Evolutionary conservation across 1,140 invertebrate genomes (phyloP).

Genomic region (Aplysia californica): DNA sequence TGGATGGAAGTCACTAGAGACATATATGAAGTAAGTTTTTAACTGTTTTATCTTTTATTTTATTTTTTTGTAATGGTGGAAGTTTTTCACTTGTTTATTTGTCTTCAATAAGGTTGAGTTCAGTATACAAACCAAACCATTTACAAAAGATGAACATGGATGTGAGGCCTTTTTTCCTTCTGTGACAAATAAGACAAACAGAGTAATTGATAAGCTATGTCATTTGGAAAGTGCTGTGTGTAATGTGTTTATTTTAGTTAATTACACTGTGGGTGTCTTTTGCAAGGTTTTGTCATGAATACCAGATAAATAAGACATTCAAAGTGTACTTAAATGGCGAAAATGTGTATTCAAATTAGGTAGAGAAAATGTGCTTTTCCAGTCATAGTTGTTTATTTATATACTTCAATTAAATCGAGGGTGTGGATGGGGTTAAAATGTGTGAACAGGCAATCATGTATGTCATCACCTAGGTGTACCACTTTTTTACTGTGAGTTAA

Average conservation of each 20-base stretch:
- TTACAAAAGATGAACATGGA: no score
- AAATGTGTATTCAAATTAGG: no score
- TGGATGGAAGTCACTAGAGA: slow-evolving; percentile 73
- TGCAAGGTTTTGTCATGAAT: not conserved
- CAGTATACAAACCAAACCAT: no score
- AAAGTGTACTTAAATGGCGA: no score
- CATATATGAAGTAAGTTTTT: slow-evolving; percentile 71
- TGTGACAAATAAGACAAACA: not conserved
- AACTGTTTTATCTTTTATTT: not conserved
- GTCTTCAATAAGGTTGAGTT: not conserved
- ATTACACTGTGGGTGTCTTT: not conserved
- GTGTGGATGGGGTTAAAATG: no score
- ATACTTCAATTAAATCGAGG: no score
- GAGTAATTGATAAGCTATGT: not conserved
- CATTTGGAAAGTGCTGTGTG: not conserved
- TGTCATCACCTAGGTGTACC: no score
- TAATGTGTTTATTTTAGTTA: not conserved
- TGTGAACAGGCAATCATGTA: no score
- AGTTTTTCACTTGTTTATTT: not conserved
- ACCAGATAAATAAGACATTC: no score
- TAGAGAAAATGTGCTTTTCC: no score
- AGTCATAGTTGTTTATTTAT: no score
- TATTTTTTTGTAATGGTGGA: not conserved
- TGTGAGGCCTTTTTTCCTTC: not conserved
- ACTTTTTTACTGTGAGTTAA: no score